These are phyloP conservation scores for Epistrophe grossulariae DNA, from an alignment of 2,888 invertebrate genomes.

Conservation along the genomic window DNA sequence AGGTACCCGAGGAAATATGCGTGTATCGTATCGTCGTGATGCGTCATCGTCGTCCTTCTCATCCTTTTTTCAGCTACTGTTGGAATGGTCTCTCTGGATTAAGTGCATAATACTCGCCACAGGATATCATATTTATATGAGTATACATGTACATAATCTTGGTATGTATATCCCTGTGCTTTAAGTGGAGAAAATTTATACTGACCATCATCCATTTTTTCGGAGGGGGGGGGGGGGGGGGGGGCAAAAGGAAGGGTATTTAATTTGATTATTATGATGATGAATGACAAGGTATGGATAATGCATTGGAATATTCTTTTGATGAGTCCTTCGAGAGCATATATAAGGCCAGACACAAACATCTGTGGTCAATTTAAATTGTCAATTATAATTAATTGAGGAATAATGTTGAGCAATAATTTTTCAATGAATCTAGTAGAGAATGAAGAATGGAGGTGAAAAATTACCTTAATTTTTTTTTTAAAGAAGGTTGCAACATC, in stretches of 20 bases:
- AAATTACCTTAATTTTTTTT: neutral
- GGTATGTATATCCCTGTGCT: neutral
- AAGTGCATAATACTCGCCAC: constrained; percentile 31
- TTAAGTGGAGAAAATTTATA: constrained; percentile 17
- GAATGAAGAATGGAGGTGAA: neutral
- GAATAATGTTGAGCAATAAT: constrained; percentile 25
- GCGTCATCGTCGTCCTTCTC: neutral
- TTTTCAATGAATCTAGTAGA: neutral
- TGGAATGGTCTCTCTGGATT: neutral
- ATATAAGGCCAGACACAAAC: constrained; percentile 4
- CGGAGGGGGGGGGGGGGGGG: neutral
- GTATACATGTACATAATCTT: no score
- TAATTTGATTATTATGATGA: constrained; percentile 70
- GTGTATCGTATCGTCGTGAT: neutral
- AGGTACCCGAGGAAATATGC: neutral
- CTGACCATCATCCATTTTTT: constrained; percentile 21
- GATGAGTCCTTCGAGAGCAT: constrained; percentile 60
- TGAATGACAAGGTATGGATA: constrained; percentile 63
- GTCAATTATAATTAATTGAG: constrained; percentile 55
- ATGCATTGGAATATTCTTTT: constrained; percentile 64
- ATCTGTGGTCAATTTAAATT: constrained; percentile 61
- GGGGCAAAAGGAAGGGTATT: constrained; percentile 22
- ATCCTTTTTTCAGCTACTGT: neutral
- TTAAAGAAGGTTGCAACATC: no score
- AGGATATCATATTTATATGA: constrained; percentile 9